Evolutionary conservation across 2,888 invertebrate genomes (phyloP), one percentile per base, ranked within the genome.

Genomic region (Mactromeris polynyma): DNA sequence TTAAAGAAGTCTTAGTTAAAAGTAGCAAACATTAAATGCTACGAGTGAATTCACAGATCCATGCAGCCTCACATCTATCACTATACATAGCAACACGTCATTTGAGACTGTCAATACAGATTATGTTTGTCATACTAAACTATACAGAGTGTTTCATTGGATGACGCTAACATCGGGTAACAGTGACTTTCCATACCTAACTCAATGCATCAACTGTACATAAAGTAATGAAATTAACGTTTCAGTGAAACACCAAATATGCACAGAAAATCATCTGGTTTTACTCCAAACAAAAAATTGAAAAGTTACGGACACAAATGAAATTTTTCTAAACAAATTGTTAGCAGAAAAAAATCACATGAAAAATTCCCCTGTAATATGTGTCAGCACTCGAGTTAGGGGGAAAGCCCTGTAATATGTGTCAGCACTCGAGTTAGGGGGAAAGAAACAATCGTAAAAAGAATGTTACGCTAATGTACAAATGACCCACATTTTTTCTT

Each of bases 401-500:
- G 4, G 36, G 11, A 36, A 36, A 36, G 73, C 26, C 58, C 58
- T 1, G 14, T 36, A 36, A 14, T 36, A 73, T 73, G 11, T 4
- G 2, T 36, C 33, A 19, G 19, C 17, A 73, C 26, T 58, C n/a
- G 19, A 58, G 73, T 33, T 17, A 2, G 19, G 19, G 4, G 36
- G 11, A 36, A 36, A 36, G 73, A 73, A 33, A 64, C 58, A 36
- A 73, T 33, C 73, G 19, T 73, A 73, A 73, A 64, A 73, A 73
- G 73, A 73, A 73, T 73, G 73, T 73, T 36, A 6, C 17, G 73
- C 19, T 26, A 73, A 33, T 73, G 73, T 36, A 73, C 73, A 73
- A 33, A 46, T 86, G 90, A 90, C 88, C 90, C 40, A 86, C 36
- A 73, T 89, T 87, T 83, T 58, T 84, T 21, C 51, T 69, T 21